Base-by-base conservation (phyloP, 2,888 invertebrate species). In the Brenthis hecate region DNA sequence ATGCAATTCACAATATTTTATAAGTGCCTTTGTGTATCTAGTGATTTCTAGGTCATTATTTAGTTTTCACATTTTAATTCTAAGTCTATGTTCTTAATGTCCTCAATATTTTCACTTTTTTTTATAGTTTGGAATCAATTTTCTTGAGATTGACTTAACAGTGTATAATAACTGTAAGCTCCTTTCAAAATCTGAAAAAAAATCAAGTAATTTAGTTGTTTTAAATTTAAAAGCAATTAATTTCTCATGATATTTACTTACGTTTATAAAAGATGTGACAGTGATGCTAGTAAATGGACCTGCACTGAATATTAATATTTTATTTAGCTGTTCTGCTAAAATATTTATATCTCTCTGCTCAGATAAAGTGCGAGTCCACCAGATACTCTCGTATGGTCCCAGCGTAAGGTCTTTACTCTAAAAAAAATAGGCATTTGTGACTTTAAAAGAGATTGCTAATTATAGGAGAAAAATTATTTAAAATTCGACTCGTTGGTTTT, bases 271-370 rank as follows among this genome's bases (percentile, higher is more conserved):
- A 0, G 90, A 89, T 61, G 87, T 76, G 0, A 91, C 80, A 16
- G 85, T 89, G 0, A 91, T 77, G 8, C 83, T 78, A 0, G 81
- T 75, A 50, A 90, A 90, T 0, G 91, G 90, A 0, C 91, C 91
- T 0, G 90, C 90, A 0, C 85, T 85, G 65, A 91, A 91, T 0
- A 87, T 85, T 0, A 90, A 75, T 0, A 55, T 72, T 23, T 80
- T 85, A 0, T 76, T 81, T 28, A 82, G 83, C 75, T 90, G 91
- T 0, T 76, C 80, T 0, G 73, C 77, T 1, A 91, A 68, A 6
- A 90, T 79, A 28, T 73, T 75, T 13, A 88, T 47, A 3, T 85
- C 76, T 53, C 82, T 87, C 11, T 82, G 82, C 14, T 78, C 75
- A 0, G 76, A 73, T 0, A 74, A 57, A 0, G 72, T 72, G 14